Evolutionary conservation across 2,797 vertebrate species (phyloP), one percentile per base, ranked within the genome.

Genomic region (Atherinosoma microstoma): DNA sequence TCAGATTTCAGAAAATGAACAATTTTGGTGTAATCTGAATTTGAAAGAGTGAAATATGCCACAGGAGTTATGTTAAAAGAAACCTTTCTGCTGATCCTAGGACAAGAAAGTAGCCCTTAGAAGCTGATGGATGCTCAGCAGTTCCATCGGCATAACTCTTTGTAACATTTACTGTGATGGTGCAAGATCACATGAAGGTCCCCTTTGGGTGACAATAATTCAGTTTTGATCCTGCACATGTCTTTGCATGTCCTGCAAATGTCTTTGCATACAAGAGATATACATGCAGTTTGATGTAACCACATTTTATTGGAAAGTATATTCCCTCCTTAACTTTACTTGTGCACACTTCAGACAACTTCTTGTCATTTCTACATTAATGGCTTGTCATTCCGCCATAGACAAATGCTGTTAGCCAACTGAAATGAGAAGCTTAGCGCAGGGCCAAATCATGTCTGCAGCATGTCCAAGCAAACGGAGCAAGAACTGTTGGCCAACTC

Each of bases 401-500:
- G 67, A 77, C 75, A 80, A 82, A 83, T 64, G 73, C 64, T 60
- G 73, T 74, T 61, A 24, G 76, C 45, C 16, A 18, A 51, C 58
- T 69, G 80, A 81, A 84, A 90, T 73, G 84, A 83, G 78, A 64
- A 70, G 80, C 61, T 6, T 54, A 70, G 61, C 1, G 20, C 78
- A 45, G 74, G 82, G 84, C 84, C 87, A 89, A 89, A 89, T 86
- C 82, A 67, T 84, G 84, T 88, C 84, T 18, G 61, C 74, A 16
- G 76, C 82, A 76, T 73, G 74, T 86, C 89, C 89, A 89, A 86
- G 83, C 87, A 89, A 91, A 86, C 64, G 8, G 82, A 78, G 75
- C 78, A 85, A 66, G 81, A 81, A 86, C 75, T 68, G 80, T 84
- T 88, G 84, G 88, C 89, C 79, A 74, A 76, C 84, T 79, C 71